Percentiles rank a stretch among this genome's conserved stretches.
Evolutionary conservation across 2,888 invertebrate genomes (phyloP).

Genomic region (Plagodis pulveraria): DNA sequence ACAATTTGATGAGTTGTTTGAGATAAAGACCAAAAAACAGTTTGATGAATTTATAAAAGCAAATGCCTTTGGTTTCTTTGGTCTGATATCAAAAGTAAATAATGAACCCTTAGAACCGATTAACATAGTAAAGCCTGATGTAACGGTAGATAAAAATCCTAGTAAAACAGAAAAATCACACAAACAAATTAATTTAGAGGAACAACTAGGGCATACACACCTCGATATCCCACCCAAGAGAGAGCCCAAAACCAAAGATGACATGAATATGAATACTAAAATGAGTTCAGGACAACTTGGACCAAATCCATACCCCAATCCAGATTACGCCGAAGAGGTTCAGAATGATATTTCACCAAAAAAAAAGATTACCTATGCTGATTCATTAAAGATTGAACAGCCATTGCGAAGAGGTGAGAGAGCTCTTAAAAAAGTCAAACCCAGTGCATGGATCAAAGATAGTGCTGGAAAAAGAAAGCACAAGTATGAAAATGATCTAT

Average conservation of each 20-base stretch:
- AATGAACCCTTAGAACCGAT: not conserved
- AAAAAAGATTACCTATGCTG: slow-evolving; percentile 67
- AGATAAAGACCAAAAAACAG: slow-evolving; percentile 67
- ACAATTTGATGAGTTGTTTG: slow-evolving; percentile 58
- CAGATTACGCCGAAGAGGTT: slow-evolving; percentile 7
- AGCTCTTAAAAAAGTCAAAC: slow-evolving; percentile 40
- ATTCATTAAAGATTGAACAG: slow-evolving; percentile 61
- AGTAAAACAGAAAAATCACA: slow-evolving; percentile 8
- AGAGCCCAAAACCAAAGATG: not conserved
- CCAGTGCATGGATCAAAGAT: slow-evolving; percentile 77
- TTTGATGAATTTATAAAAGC: slow-evolving; percentile 34
- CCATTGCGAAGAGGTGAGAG: slow-evolving; percentile 39
- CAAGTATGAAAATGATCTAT: slow-evolving; percentile 40
- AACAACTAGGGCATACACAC: not conserved
- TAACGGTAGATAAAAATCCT: slow-evolving; percentile 1
- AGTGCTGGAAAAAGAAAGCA: slow-evolving; percentile 58
- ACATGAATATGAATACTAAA: not conserved
- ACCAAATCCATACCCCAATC: slow-evolving; percentile 26
- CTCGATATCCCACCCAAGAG: not conserved
- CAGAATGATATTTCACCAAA: slow-evolving; percentile 18
- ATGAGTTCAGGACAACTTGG: not conserved
- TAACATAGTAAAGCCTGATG: not conserved
- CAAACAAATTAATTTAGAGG: slow-evolving; percentile 11
- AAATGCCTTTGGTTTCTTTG: not conserved
- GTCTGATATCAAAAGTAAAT: not conserved